Base-by-base conservation (phyloP, 2,797 vertebrate genomes). In the Anguilla megastoma region DNA sequence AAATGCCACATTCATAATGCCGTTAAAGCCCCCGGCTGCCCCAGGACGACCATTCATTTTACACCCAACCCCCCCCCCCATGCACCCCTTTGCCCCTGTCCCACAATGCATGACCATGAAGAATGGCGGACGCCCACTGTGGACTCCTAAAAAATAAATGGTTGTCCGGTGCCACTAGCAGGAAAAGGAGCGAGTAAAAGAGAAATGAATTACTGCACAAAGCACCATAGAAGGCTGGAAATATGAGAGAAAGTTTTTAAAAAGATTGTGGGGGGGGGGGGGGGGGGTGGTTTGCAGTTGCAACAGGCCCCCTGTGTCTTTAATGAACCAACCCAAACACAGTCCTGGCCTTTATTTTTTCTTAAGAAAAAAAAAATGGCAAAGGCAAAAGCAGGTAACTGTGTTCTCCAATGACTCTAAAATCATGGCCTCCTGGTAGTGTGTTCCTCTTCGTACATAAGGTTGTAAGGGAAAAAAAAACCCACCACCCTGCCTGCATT, bases 1-100 rank as follows among this genome's bases (percentile, higher is more conserved):
- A 93, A 92, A 45, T 89, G 86, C 85, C 88, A 88, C 24, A 56
- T 90, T 94, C 85, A 79, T 89, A 86, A 88, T 76, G 86, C 85
- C 84, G 14, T 84, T 14, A 33, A 41, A 30, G 21, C 45, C 80
- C 80, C 8, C 4, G 16, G 74, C 69, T 5, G 12, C 69, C 27
- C 30, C 27, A 36, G 33, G 16, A 18, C 41, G 2, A n/a, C 36
- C 24, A 33, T 85, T 85, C 6, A 58, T 60, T 36, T 85, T 85
- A 56, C 84, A 3, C 83, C 50, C 18, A 1, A 0, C 24, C 45
- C 12, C n/a, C 3, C 27, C 10, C 7, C 50, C 24, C 45, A n/a
- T 1, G 10, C 16, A 24, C 48, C 27, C 50, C 79, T 45, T 45
- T 54, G 27, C 48, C 48, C 24, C 10, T 27, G 54, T 30, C n/a